Evolutionary conservation across 2,888 invertebrate species (phyloP).

Genomic region (Scaptomyza flava): DNA sequence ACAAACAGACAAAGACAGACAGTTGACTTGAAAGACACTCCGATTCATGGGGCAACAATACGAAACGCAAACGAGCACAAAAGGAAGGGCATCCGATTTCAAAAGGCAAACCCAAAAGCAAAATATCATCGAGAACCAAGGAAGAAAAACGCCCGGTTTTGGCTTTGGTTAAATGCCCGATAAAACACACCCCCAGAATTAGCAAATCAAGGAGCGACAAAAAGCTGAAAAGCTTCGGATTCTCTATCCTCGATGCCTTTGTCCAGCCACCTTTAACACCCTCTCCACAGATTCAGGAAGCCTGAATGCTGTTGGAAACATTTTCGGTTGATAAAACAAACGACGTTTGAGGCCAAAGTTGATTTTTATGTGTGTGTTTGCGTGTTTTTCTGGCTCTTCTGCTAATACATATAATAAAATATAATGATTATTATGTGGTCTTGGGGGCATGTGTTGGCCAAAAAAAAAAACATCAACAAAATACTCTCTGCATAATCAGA

Average conservation of each 20-base stretch:
- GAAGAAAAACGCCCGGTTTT: conserved; percentile 6
- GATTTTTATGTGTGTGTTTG: conserved; percentile 10
- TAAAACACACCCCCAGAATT: conserved; percentile 53
- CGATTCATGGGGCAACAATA: conserved; percentile 5
- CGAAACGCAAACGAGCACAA: background rate
- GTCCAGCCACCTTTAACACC: background rate
- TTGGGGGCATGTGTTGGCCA: conserved; percentile 27
- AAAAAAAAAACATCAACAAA: conserved; percentile 10
- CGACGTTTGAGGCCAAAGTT: conserved; percentile 40
- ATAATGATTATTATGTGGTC: conserved; percentile 69
- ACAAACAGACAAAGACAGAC: background rate
- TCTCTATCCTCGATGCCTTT: background rate
- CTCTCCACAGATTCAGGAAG: background rate
- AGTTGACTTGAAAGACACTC: conserved; percentile 24
- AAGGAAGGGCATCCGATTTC: conserved; percentile 35
- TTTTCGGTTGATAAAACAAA: conserved; percentile 56
- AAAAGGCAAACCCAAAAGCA: conserved; percentile 31
- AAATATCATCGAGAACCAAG: background rate
- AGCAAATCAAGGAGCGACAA: conserved; percentile 46
- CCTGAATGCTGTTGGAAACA: conserved; percentile 39
- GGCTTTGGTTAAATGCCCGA: conserved; percentile 43
- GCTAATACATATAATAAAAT: conserved; percentile 65
- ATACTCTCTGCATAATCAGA: conserved; percentile 47
- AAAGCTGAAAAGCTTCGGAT: conserved; percentile 32
- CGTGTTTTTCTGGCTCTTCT: conserved; percentile 20